phyloP scores from a whole-genome alignment of 2,888 invertebrate species.

The Agrochola lota region DNA sequence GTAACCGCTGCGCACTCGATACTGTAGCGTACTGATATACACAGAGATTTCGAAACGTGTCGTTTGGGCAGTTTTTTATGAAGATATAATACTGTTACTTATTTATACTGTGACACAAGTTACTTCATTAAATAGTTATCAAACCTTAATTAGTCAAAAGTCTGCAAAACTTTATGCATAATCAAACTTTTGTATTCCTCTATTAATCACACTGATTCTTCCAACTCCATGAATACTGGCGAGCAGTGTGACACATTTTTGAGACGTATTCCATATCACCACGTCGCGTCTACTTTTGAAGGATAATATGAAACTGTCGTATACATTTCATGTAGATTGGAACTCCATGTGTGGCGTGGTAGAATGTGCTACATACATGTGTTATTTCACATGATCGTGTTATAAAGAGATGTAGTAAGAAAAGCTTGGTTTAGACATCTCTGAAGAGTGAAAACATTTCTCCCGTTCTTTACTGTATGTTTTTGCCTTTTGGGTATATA shows the following conservation, averaged over 20 bases:
- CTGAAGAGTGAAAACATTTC: not conserved
- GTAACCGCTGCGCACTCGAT: too few species aligned
- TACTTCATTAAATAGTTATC: not conserved
- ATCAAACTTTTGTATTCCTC: constrained; percentile 33
- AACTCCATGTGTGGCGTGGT: constrained; percentile 1
- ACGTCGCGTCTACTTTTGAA: constrained; percentile 15
- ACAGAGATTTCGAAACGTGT: too few species aligned
- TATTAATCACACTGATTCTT: constrained; percentile 30
- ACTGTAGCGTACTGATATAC: too few species aligned
- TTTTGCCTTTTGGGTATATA: not conserved
- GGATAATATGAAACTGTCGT: constrained; percentile 39
- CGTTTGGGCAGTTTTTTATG: too few species aligned
- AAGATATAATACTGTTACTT: too few species aligned
- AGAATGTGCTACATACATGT: constrained; percentile 26
- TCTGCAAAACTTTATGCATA: not conserved
- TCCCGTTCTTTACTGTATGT: not conserved
- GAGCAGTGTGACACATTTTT: constrained; percentile 23
- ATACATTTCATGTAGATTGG: constrained; percentile 42
- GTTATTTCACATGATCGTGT: not conserved
- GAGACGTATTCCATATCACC: constrained; percentile 31
- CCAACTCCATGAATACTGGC: constrained; percentile 13
- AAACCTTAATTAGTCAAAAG: not conserved
- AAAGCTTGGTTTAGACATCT: not conserved
- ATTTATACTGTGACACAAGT: too few species aligned
- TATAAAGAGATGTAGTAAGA: not conserved